Conservation (phyloP, 2,797 vertebrate species). For the Onychomys torridus region DNA sequence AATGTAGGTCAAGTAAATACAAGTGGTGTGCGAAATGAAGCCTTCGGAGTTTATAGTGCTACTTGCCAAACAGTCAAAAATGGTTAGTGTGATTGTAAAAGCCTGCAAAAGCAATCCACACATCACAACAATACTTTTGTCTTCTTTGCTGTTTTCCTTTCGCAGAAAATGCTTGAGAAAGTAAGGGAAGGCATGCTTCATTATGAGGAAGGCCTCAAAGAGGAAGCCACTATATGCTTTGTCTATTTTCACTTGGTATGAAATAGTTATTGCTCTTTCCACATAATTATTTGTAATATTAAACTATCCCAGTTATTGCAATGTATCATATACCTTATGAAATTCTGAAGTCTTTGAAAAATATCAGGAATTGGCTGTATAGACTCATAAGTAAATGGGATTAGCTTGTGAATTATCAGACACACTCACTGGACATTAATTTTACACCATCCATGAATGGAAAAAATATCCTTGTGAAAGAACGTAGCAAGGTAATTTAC, state of each 20-base stretch:
- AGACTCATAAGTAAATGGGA: background rate
- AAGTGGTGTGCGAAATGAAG: slow-evolving; percentile 68
- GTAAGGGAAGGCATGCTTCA: background rate
- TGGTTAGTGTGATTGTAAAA: background rate
- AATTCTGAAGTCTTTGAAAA: background rate
- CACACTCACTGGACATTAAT: background rate
- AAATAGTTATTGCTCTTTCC: background rate
- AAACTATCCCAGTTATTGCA: slow-evolving; percentile 2
- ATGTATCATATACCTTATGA: background rate
- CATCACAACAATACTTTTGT: background rate
- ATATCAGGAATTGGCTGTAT: background rate
- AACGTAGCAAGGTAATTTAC: slow-evolving; percentile 24
- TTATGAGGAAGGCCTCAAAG: background rate
- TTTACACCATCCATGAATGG: background rate
- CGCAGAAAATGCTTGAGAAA: background rate
- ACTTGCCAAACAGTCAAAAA: slow-evolving; percentile 45
- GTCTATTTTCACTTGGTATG: slow-evolving; percentile 1
- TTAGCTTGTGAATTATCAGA: slow-evolving; percentile 34
- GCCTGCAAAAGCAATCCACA: background rate
- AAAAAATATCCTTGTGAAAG: background rate
- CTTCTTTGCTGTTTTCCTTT: background rate
- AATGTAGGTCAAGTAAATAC: slow-evolving; percentile 73
- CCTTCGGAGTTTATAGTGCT: slow-evolving; percentile 47
- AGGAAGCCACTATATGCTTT: background rate
- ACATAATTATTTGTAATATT: background rate